Conservation (phyloP, 1,140 invertebrate genomes). For the Drosophila eugracilis region DNA sequence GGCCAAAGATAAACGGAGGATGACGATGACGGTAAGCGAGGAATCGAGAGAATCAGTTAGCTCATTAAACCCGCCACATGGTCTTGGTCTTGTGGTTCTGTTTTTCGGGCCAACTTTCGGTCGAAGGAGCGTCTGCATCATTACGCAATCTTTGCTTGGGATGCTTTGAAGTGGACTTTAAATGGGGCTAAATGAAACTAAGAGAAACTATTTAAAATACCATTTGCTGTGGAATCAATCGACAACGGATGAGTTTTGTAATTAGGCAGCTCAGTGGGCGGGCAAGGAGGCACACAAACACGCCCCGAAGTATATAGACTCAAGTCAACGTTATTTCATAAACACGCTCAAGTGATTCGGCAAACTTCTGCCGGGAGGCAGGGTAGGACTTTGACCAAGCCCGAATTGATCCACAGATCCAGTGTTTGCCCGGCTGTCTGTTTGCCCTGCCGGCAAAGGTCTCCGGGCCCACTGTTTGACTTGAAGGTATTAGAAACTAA, state of each 20-base stretch:
- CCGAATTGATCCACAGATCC: constrained; percentile 24
- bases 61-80: constrained; percentile 75
- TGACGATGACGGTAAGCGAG: constrained; percentile 30
- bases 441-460: constrained; percentile 47
- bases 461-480: constrained; percentile 67
- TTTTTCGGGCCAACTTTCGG: constrained; percentile 8
- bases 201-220: constrained; percentile 78
- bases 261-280: constrained; percentile 50
- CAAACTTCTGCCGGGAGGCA: constrained; percentile 46
- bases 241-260: constrained; percentile 62
- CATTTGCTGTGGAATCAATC: constrained; percentile 76
- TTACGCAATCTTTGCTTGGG: constrained; percentile 38
- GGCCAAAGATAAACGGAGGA: constrained; percentile 47
- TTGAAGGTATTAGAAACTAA: constrained; percentile 83
- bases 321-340: constrained; percentile 61
- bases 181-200: constrained; percentile 26
- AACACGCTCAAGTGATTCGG: constrained; percentile 77
- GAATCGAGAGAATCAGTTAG: constrained; percentile 44
- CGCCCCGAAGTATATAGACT: constrained; percentile 21
- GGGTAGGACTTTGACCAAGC: constrained; percentile 1
- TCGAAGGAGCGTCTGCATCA: constrained; percentile 35
- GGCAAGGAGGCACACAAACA: constrained; percentile 5
- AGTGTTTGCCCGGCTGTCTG: constrained; percentile 58
- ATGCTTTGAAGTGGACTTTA: constrained; percentile 37
- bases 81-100: constrained; percentile 23